Percentiles rank a stretch among this genome's conserved stretches.
phyloP scores from a whole-genome alignment of 2,888 invertebrate species.

The Athetis lepigone region DNA sequence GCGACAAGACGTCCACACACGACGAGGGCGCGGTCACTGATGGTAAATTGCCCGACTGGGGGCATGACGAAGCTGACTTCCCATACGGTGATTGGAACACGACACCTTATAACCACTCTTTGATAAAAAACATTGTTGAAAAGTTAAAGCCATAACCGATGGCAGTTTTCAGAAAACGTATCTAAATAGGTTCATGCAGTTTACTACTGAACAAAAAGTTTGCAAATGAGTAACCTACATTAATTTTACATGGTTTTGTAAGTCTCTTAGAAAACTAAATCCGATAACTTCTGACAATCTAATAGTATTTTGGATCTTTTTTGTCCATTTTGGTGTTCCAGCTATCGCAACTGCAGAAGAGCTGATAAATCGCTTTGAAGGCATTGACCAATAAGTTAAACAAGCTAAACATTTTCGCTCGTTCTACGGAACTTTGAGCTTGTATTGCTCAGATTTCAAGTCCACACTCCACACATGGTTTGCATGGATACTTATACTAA shows the following conservation, averaged over 20 bases:
- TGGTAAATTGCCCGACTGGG: conserved; percentile 83
- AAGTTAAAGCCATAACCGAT: background rate
- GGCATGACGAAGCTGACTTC: conserved; percentile 81
- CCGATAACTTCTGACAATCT: too few relatives aligned
- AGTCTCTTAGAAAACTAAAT: too few relatives aligned
- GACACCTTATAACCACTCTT: conserved; percentile 26
- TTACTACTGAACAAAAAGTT: too few relatives aligned
- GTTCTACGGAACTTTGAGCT: background rate
- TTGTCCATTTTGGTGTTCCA: conserved; percentile 27
- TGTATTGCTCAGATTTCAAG: background rate
- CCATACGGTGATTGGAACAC: conserved; percentile 85
- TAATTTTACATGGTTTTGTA: too few relatives aligned
- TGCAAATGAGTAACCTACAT: too few relatives aligned
- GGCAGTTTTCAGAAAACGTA: too few relatives aligned
- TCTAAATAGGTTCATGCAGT: too few relatives aligned
- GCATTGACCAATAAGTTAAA: too few relatives aligned
- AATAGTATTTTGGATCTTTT: too few relatives aligned
- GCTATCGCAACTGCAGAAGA: conserved; percentile 2
- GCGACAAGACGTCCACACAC: conserved; percentile 61
- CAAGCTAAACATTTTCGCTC: too few relatives aligned
- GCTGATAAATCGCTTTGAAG: background rate
- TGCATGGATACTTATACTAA: conserved; percentile 28
- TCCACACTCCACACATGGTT: background rate
- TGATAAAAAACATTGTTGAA: background rate
- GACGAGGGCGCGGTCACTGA: conserved; percentile 73